phyloP scores from a whole-genome alignment of 1,140 invertebrate species.

The Heliconius congener region DNA sequence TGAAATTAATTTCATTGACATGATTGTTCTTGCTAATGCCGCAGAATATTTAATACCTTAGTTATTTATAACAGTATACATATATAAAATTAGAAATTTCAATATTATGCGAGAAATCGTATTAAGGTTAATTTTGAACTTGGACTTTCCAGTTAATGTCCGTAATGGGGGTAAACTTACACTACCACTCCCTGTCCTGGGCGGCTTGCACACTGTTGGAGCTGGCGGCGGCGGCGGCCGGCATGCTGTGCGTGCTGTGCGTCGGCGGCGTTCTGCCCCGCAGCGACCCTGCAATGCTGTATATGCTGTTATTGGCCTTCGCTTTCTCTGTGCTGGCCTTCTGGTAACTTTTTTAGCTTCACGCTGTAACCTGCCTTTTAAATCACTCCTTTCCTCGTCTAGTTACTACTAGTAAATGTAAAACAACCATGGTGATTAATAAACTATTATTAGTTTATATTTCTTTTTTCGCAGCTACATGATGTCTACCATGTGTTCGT shows the following conservation, averaged over 20 bases:
- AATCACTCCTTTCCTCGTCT: no score
- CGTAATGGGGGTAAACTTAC: conserved; percentile 85
- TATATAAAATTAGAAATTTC: no score
- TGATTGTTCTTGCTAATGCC: no score
- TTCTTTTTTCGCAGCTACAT: conserved; percentile 79
- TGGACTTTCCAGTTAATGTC: conserved; percentile 82
- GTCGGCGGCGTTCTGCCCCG: conserved; percentile 82
- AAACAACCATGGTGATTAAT: no score
- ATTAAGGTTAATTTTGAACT: no score
- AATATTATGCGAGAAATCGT: no score
- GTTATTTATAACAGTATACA: no score
- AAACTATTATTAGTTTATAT: no score
- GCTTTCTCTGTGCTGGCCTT: conserved; percentile 81
- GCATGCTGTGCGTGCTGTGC: conserved; percentile 79
- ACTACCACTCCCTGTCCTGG: conserved; percentile 84
- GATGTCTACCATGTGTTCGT: conserved; percentile 84
- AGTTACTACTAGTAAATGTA: no score
- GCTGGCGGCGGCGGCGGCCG: conserved; percentile 75
- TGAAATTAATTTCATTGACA: no score
- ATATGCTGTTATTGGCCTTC: conserved; percentile 82
- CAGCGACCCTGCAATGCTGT: conserved; percentile 81
- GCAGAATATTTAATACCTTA: no score
- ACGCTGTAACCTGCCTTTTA: neutral
- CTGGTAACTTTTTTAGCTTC: neutral
- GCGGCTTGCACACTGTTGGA: conserved; percentile 82